Percentiles rank a stretch among this genome's conserved stretches.
Evolutionary conservation across 2,888 invertebrate species (phyloP).

Genomic region (Antheraea assamensis): DNA sequence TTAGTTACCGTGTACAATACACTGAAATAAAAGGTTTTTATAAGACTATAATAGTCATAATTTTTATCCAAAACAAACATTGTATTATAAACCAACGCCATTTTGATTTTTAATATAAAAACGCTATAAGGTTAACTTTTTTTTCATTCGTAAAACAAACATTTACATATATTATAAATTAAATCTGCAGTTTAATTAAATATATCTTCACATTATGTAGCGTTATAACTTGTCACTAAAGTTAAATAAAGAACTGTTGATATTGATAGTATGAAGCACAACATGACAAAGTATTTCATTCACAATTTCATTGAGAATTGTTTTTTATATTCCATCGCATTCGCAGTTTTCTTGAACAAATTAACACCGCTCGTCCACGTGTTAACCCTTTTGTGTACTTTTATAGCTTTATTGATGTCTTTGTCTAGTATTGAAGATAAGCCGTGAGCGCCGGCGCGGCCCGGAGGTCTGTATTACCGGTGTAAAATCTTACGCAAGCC

Average conservation of each 20-base stretch:
- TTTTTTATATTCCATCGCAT: conserved; percentile 30
- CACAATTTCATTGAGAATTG: conserved; percentile 36
- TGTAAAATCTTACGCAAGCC: conserved; percentile 59
- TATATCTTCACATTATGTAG: background rate
- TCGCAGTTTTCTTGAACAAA: conserved; percentile 64
- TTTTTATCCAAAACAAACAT: background rate
- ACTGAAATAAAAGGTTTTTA: conserved; percentile 3
- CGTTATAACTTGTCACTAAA: background rate
- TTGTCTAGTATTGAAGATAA: conserved; percentile 39
- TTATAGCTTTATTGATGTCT: conserved; percentile 63
- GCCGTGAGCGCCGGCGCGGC: conserved; percentile 39
- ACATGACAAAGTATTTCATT: conserved; percentile 29
- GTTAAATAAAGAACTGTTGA: background rate
- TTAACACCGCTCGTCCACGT: conserved; percentile 69
- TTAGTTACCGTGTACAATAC: background rate
- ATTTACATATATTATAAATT: background rate
- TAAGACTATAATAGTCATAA: conserved; percentile 9
- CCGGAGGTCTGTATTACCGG: conserved; percentile 25
- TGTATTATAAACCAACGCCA: background rate
- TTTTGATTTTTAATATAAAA: background rate
- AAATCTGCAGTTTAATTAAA: background rate
- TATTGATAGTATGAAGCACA: background rate
- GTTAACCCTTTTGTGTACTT: conserved; percentile 72
- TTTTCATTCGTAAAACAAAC: background rate
- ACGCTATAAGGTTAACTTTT: background rate